phyloP scores from a whole-genome alignment of 2,797 vertebrate species.

The Cichlasoma orientale region DNA sequence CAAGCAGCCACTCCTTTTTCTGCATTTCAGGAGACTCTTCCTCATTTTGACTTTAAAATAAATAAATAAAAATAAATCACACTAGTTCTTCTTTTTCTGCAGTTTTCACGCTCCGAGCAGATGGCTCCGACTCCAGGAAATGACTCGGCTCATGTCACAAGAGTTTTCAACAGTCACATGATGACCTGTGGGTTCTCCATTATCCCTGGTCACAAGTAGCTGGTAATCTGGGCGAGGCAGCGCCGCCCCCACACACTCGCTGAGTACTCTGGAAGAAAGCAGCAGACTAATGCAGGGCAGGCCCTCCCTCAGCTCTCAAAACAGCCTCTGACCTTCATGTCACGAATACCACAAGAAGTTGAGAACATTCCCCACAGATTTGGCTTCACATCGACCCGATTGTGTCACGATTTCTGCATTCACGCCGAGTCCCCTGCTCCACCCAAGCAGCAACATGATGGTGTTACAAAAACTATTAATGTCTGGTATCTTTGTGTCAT shows the following conservation, averaged over 20 bases:
- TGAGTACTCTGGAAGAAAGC: background rate
- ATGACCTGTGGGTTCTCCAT: constrained; percentile 7
- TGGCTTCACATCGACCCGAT: background rate
- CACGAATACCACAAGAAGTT: background rate
- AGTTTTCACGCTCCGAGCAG: background rate
- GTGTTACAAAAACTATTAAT: fast-evolving
- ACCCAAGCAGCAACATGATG: background rate
- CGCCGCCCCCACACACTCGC: background rate
- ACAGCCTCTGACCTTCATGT: background rate
- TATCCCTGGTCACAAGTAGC: constrained; percentile 39
- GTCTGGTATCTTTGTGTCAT: background rate
- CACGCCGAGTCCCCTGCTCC: background rate
- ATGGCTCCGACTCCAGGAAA: constrained; percentile 14
- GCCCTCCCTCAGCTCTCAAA: background rate
- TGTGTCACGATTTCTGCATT: fast-evolving
- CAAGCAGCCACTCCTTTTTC: background rate
- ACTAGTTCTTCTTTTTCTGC: background rate
- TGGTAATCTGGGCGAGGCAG: constrained; percentile 2
- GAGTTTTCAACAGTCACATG: constrained; percentile 37
- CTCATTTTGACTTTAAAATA: background rate
- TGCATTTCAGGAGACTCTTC: background rate
- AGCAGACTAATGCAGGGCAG: background rate
- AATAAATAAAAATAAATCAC: background rate
- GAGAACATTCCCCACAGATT: background rate
- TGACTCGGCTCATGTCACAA: background rate